Conservation (phyloP, 1,140 invertebrate species). For the Drosophila lacteicornis region DNA sequence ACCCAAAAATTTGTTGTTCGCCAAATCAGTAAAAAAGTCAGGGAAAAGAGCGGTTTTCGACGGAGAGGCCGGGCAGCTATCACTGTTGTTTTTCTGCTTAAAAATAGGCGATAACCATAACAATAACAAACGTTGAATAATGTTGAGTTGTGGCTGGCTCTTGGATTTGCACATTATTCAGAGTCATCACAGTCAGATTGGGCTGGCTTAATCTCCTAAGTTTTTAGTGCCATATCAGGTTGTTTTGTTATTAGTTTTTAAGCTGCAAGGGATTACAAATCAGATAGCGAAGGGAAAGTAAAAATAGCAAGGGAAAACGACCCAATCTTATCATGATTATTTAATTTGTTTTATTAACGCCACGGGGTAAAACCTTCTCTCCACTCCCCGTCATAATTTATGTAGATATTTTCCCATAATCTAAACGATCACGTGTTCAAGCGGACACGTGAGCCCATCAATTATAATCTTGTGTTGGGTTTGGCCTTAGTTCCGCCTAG, state of each 20-base stretch:
- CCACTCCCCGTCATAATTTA: slow-evolving; percentile 3
- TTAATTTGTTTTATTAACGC: slow-evolving; percentile 5
- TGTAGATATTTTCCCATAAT: slow-evolving; percentile 14
- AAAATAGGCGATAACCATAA: slow-evolving; percentile 48
- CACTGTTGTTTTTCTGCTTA: slow-evolving; percentile 32
- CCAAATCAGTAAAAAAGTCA: slow-evolving; percentile 28
- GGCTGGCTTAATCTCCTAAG: slow-evolving; percentile 30
- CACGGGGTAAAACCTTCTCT: background rate
- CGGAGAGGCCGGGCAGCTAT: slow-evolving; percentile 15
- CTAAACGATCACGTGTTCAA: slow-evolving; percentile 23
- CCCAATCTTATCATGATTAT: slow-evolving; percentile 13
- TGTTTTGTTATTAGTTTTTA: slow-evolving; percentile 38
- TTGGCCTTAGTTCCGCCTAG: slow-evolving; percentile 32
- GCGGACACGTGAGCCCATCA: slow-evolving; percentile 35
- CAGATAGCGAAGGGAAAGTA: slow-evolving; percentile 27
- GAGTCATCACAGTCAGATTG: slow-evolving; percentile 23
- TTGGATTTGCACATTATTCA: slow-evolving; percentile 39
- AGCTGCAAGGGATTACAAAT: slow-evolving; percentile 9
- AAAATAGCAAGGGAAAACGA: background rate
- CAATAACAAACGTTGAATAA: slow-evolving; percentile 48
- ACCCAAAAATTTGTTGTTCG: slow-evolving; percentile 24
- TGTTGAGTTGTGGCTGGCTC: slow-evolving; percentile 44
- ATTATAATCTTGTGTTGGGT: slow-evolving; percentile 35
- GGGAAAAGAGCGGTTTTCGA: background rate
- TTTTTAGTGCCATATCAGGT: slow-evolving; percentile 25